Percentiles rank a stretch among this genome's conserved stretches.
Evolutionary conservation across 2,797 vertebrate genomes (phyloP).

Genomic region (Phrynocephalus forsythii): DNA sequence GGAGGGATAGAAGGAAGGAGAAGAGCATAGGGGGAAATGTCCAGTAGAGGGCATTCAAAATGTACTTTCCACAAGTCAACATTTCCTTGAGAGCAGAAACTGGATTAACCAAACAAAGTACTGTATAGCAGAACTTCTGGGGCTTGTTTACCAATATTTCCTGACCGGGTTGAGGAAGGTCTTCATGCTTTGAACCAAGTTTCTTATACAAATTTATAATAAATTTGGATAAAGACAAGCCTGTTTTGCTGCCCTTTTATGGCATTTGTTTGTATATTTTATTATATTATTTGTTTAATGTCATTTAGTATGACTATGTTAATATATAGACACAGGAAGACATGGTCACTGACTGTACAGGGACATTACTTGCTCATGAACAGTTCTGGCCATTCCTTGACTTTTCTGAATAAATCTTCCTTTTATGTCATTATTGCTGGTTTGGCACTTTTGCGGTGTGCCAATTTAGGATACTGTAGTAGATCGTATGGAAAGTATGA

Average conservation of each 20-base stretch:
- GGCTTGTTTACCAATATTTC: not conserved
- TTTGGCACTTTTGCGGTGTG: not conserved
- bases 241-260: no score
- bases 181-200: not conserved
- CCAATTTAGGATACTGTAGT: not conserved
- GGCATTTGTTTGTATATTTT: no score
- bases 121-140: not conserved
- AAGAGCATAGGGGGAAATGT: not conserved
- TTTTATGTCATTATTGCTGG: not conserved
- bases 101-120: not conserved
- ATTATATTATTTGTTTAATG: no score
- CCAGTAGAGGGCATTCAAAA: slow-evolving; percentile 33
- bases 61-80: slow-evolving; percentile 1
- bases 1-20: not conserved
- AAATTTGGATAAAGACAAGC: no score
- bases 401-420: not conserved
- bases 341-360: not conserved
- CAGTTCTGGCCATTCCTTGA: not conserved
- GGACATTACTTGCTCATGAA: not conserved
- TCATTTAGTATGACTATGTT: no score
- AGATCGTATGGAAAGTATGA: not conserved
- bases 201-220: not conserved
- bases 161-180: not conserved
- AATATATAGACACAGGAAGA: no score
- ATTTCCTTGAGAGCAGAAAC: slow-evolving; percentile 7